These are phyloP conservation scores for Calyptomena viridis DNA, from an alignment of 2,113 vertebrate genomes.

Conservation along the genomic window DNA sequence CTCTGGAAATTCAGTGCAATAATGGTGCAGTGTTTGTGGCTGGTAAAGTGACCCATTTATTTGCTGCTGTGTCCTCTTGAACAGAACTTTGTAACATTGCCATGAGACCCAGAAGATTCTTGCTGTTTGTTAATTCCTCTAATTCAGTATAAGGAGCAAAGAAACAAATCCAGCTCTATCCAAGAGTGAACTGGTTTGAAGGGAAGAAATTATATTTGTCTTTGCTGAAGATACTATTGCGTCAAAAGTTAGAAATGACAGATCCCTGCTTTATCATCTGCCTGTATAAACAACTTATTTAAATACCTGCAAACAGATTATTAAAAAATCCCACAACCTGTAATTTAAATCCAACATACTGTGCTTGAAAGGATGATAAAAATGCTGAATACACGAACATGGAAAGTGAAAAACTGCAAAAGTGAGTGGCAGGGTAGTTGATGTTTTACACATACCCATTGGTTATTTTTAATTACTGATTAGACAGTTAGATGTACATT, in stretches of 20 bases:
- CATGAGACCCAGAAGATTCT: not conserved
- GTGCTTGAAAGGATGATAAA: not conserved
- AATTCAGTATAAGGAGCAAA: not conserved
- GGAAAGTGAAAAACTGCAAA: not conserved
- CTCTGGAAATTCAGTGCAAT: slow-evolving; percentile 85
- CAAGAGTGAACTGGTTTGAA: not conserved
- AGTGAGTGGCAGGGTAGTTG: not conserved
- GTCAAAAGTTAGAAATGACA: not conserved
- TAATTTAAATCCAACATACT: not conserved
- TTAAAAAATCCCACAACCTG: not conserved
- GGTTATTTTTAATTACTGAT: not conserved
- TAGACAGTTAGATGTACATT: not conserved
- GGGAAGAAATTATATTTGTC: not conserved
- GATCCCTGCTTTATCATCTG: not conserved
- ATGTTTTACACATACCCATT: not conserved
- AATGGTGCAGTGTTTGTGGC: slow-evolving; percentile 90
- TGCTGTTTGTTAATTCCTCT: not conserved
- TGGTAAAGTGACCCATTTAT: slow-evolving; percentile 74
- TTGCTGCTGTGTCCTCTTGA: not conserved
- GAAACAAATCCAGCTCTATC: not conserved
- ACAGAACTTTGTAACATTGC: not conserved
- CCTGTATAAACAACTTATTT: not conserved
- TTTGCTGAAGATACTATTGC: not conserved
- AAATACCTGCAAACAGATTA: not conserved
- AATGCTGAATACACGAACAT: not conserved